Conservation (phyloP, 2,113 vertebrate genomes). For the Oceanodroma tethys region DNA sequence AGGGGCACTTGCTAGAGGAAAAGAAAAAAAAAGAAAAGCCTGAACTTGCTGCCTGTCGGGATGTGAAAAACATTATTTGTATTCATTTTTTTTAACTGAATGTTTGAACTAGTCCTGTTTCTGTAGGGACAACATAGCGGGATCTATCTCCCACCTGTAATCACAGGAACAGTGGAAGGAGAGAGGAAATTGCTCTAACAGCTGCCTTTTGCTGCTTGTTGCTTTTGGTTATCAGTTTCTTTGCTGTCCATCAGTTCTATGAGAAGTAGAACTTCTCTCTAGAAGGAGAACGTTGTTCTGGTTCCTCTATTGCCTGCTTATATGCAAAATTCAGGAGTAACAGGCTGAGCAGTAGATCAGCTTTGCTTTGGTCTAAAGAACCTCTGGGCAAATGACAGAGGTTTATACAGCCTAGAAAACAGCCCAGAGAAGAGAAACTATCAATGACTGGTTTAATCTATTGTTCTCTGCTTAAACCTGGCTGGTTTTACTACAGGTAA, state of each 20-base stretch:
- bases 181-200: neutral
- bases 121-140: neutral
- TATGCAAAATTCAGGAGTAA: neutral
- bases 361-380: neutral
- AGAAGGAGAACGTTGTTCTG: neutral
- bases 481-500: neutral
- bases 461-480: neutral
- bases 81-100: neutral
- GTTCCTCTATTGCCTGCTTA: neutral
- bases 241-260: neutral
- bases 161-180: neutral
- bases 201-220: neutral
- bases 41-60: neutral
- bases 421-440: neutral
- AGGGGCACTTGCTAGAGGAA: neutral
- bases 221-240: neutral
- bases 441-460: neutral
- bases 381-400: neutral
- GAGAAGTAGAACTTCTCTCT: neutral
- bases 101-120: neutral
- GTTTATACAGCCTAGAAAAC: neutral
- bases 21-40: no score
- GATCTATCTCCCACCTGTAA: neutral
- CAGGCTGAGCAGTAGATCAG: neutral
- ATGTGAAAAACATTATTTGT: neutral